These are phyloP conservation scores for Drosophila nigritarsus DNA, from an alignment of 2,888 invertebrate species.

Conservation along the genomic window DNA sequence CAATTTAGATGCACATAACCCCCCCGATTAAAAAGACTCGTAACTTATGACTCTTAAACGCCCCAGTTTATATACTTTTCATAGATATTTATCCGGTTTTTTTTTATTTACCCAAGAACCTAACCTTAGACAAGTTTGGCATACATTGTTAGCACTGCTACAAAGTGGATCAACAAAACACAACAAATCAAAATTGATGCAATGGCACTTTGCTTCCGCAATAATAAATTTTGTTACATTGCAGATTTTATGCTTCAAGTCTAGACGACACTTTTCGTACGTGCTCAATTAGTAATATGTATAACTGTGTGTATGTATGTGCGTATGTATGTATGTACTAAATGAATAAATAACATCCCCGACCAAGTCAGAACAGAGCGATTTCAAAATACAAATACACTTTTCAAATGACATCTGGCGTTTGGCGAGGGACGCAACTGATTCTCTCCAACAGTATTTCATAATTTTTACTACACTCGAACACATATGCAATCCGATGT, in stretches of 20 bases:
- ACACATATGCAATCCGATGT: background rate
- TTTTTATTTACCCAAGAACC: conserved; percentile 38
- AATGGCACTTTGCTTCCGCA: conserved; percentile 64
- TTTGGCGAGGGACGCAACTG: conserved; percentile 11
- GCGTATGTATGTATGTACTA: background rate
- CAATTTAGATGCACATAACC: conserved; percentile 24
- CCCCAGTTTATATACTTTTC: conserved; percentile 21
- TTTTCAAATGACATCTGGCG: conserved; percentile 56
- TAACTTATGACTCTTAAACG: conserved; percentile 13
- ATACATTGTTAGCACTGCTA: background rate
- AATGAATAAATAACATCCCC: conserved; percentile 29
- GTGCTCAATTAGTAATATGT: conserved; percentile 71
- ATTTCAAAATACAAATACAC: conserved; percentile 29
- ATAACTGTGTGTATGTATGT: background rate
- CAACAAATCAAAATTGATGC: conserved; percentile 46
- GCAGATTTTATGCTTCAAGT: conserved; percentile 74
- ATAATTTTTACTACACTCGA: conserved; percentile 46
- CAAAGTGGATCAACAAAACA: conserved; percentile 15
- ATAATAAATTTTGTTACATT: conserved; percentile 68
- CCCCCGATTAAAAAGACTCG: background rate
- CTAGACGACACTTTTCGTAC: conserved; percentile 78
- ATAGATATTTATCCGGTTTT: background rate
- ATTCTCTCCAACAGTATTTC: conserved; percentile 37
- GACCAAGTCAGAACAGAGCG: background rate
- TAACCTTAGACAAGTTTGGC: conserved; percentile 52